phyloP scores from a whole-genome alignment of 2,113 vertebrate species.

The Pachypanchax playfairii region DNA sequence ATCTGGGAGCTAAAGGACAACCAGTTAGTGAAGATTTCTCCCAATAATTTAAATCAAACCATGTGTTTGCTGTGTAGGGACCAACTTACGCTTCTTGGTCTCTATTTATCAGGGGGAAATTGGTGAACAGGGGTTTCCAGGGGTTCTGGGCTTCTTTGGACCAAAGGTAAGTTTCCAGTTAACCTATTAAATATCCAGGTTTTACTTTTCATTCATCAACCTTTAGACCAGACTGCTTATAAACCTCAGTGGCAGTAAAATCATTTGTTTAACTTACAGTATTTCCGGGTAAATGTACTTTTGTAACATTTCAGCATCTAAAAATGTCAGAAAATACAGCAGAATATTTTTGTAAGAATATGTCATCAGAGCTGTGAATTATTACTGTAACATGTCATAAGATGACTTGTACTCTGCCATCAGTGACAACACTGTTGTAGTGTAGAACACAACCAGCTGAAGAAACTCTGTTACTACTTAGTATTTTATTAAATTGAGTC shows the following conservation, averaged over 20 bases:
- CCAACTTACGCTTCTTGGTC: background rate
- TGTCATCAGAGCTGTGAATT: conserved; percentile 22
- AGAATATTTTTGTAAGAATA: conserved; percentile 21
- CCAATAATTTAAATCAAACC: background rate
- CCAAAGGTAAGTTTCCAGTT: conserved; percentile 85
- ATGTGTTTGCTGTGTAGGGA: background rate
- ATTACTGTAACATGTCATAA: conserved; percentile 30
- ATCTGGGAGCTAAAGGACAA: conserved; percentile 88
- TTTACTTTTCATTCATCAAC: conserved; percentile 5
- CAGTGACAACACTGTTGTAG: conserved; percentile 23
- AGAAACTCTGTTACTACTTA: conserved; percentile 47
- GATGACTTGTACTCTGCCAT: conserved; percentile 34
- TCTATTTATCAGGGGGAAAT: conserved; percentile 82
- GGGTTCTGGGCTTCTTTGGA: conserved; percentile 89
- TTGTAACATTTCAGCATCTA: conserved; percentile 16
- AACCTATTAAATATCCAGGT: background rate
- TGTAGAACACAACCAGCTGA: conserved; percentile 51
- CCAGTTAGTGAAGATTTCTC: conserved; percentile 78
- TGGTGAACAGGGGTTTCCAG: conserved; percentile 89
- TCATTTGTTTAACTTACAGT: conserved; percentile 21
- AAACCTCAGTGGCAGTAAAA: background rate
- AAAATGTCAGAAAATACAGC: conserved; percentile 17
- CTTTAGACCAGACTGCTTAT: background rate
- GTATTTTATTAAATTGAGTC: conserved; percentile 29
- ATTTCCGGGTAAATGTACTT: conserved; percentile 5